phyloP scores from a whole-genome alignment of 2,797 vertebrate genomes.

The Gymnothorax javanicus region DNA sequence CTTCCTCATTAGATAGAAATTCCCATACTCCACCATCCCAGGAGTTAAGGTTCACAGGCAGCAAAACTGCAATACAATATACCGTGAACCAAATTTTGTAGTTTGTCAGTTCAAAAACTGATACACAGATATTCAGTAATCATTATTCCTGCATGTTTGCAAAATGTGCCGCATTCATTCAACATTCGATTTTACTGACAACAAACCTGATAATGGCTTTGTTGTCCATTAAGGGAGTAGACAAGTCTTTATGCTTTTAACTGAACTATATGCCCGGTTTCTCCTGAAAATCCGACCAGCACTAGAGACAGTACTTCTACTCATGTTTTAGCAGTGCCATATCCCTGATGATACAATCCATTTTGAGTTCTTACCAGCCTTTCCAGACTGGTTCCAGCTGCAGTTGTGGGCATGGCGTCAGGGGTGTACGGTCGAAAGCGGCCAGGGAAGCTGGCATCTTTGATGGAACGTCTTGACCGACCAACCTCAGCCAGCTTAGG shows the following conservation, averaged over 20 bases:
- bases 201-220: neutral
- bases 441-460: conserved; percentile 80
- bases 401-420: conserved; percentile 89
- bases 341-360: neutral
- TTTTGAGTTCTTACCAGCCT: conserved; percentile 78
- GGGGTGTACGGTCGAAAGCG: conserved; percentile 91
- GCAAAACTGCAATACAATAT: too few relatives aligned
- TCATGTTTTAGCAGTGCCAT: neutral
- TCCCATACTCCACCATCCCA: neutral
- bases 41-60: too few relatives aligned
- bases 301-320: neutral
- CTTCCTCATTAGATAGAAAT: neutral
- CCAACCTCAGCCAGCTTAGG: conserved; percentile 72
- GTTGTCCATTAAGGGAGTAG: neutral
- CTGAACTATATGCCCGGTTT: neutral
- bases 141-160: neutral
- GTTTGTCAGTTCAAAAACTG: too few relatives aligned
- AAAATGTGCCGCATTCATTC: neutral
- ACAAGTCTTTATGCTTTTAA: neutral
- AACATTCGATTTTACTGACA: neutral
- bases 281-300: neutral
- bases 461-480: conserved; percentile 79
- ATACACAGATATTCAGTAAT: neutral
- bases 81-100: too few relatives aligned
- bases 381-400: conserved; percentile 93